Percentiles rank a stretch among this genome's conserved stretches.
phyloP scores from a whole-genome alignment of 1,140 invertebrate species.

The Saccostrea echinata region DNA sequence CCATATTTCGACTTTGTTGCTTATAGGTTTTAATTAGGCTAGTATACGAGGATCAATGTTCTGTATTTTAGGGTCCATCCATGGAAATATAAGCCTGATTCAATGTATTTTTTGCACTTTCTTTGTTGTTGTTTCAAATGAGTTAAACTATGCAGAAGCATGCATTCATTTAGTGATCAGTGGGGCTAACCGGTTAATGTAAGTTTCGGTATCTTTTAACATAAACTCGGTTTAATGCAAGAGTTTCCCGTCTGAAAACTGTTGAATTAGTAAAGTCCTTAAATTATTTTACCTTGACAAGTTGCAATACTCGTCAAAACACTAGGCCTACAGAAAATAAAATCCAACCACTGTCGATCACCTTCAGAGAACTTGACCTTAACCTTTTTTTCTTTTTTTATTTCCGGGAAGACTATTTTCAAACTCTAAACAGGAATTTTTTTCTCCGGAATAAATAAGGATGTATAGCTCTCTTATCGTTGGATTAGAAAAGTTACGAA shows the following conservation, averaged over 20 bases:
- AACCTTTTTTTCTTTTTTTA: background rate
- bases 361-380: conserved; percentile 32
- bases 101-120: too few species aligned
- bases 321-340: background rate
- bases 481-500: too few species aligned
- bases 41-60: too few species aligned
- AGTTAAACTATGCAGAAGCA: conserved; percentile 6
- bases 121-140: background rate
- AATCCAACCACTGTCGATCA: background rate
- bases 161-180: background rate
- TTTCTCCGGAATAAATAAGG: background rate
- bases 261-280: background rate
- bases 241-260: background rate
- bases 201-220: background rate
- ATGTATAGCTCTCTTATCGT: too few species aligned
- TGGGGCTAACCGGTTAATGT: background rate
- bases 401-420: background rate
- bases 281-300: conserved; percentile 11
- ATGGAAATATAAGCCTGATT: too few species aligned
- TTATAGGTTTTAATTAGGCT: too few species aligned
- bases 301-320: conserved; percentile 10
- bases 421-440: background rate
- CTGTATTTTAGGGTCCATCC: too few species aligned
- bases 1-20: too few species aligned
- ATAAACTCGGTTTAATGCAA: background rate